Evolutionary conservation across 2,797 vertebrate species (phyloP).

Genomic region (Ctenopoma kingsleyae): DNA sequence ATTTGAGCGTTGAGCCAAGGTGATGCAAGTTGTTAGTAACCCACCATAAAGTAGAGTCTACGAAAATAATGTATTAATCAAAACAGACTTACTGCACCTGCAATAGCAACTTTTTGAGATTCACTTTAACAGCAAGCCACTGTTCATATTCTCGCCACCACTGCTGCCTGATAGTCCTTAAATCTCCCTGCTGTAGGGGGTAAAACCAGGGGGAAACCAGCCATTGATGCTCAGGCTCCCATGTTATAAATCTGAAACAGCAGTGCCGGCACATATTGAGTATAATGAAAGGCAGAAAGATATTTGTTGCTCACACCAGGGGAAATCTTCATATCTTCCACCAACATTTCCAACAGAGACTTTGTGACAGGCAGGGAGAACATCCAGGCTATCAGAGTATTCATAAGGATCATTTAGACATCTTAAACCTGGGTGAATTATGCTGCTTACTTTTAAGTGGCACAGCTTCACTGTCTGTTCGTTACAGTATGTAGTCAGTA

Average conservation of each 20-base stretch:
- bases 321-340: conserved; percentile 51
- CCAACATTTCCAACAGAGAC: conserved; percentile 12
- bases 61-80: conserved; percentile 21
- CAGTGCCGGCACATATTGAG: conserved; percentile 64
- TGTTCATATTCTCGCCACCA: conserved; percentile 47
- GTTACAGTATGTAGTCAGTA: conserved; percentile 21
- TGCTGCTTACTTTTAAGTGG: conserved; percentile 30
- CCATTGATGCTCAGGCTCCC: conserved; percentile 42
- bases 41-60: too few relatives aligned
- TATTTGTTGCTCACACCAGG: conserved; percentile 45
- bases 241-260: conserved; percentile 54
- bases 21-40: too few relatives aligned
- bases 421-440: conserved; percentile 44
- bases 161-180: conserved; percentile 29
- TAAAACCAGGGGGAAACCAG: conserved; percentile 25
- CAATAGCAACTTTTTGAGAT: conserved; percentile 7
- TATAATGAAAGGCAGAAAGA: conserved; percentile 42
- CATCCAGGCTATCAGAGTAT: conserved; percentile 8
- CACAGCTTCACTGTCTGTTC: conserved; percentile 38
- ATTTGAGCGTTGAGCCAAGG: too few relatives aligned
- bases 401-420: conserved; percentile 32
- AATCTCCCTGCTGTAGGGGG: conserved; percentile 29
- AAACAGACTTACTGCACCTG: neutral
- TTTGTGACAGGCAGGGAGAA: conserved; percentile 25
- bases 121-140: neutral